phyloP scores from a whole-genome alignment of 2,888 invertebrate species.

The Spicauda simplicius region DNA sequence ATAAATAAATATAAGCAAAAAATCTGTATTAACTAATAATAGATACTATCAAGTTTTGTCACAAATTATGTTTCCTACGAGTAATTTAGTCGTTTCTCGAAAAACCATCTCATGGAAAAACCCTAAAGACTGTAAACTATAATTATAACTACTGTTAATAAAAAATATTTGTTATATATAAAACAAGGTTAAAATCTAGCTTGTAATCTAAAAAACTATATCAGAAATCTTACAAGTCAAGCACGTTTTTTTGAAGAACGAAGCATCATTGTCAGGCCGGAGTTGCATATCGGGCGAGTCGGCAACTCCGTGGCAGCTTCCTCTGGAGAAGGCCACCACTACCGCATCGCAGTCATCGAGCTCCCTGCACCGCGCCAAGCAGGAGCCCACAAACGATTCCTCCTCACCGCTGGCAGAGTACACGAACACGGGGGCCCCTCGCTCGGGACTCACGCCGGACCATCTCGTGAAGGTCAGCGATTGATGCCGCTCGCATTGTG shows the following conservation, averaged over 20 bases:
- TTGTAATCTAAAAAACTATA: no score
- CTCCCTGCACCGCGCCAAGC: conserved; percentile 74
- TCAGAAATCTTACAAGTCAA: conserved; percentile 60
- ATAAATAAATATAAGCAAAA: no score
- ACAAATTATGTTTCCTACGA: no score
- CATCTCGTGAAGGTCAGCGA: conserved; percentile 67
- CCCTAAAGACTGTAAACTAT: no score
- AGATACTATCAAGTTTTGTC: no score
- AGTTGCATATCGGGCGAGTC: conserved; percentile 53
- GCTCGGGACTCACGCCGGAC: conserved; percentile 70
- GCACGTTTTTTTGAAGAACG: conserved; percentile 88
- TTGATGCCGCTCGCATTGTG: conserved; percentile 61
- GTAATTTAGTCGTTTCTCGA: no score
- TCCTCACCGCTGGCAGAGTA: conserved; percentile 77
- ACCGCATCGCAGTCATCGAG: conserved; percentile 77
- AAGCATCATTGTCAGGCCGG: conserved; percentile 82
- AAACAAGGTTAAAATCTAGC: no score
- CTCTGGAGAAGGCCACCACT: conserved; percentile 73
- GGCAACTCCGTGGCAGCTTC: conserved; percentile 77
- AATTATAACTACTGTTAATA: no score
- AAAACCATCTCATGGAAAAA: no score
- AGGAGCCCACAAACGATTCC: conserved; percentile 71
- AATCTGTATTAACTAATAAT: no score
- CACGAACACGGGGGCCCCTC: conserved; percentile 71
- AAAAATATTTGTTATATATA: no score